A percentile compares a stretch with the other conserved stretches of the same genome.
Conservation (phyloP, 2,113 vertebrate species). For the Motacilla alba region DNA sequence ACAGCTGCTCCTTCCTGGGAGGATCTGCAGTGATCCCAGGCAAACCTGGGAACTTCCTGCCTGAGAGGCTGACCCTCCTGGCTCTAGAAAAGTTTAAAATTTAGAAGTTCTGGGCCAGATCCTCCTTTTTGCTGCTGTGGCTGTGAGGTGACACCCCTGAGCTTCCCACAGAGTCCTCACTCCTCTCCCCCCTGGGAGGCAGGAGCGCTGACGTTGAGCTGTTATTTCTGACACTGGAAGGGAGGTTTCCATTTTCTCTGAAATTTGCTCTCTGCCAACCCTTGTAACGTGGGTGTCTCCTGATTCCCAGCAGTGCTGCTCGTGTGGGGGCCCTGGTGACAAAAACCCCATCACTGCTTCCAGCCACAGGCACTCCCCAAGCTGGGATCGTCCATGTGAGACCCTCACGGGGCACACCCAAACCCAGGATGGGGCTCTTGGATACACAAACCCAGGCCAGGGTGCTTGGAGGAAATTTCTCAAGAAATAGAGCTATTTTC, state of each 20-base stretch:
- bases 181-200: background rate
- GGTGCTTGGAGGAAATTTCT: background rate
- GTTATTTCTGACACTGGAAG: background rate
- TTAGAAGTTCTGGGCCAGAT: background rate
- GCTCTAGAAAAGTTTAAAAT: background rate
- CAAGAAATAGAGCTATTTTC: background rate
- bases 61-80: accelerated
- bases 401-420: background rate
- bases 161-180: background rate
- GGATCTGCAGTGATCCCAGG: background rate
- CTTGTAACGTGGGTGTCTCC: background rate
- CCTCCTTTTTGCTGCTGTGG: background rate
- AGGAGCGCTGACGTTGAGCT: background rate
- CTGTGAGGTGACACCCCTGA: background rate
- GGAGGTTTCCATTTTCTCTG: conserved; percentile 29
- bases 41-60: background rate
- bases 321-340: background rate
- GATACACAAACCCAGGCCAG: background rate
- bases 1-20: background rate
- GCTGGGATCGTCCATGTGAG: background rate
- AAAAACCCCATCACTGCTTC: background rate
- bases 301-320: background rate
- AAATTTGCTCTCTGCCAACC: background rate
- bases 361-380: background rate
- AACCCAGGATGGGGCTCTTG: background rate